These are phyloP conservation scores for Bujurquina vittata DNA, from an alignment of 2,113 vertebrate species.

Conservation along the genomic window DNA sequence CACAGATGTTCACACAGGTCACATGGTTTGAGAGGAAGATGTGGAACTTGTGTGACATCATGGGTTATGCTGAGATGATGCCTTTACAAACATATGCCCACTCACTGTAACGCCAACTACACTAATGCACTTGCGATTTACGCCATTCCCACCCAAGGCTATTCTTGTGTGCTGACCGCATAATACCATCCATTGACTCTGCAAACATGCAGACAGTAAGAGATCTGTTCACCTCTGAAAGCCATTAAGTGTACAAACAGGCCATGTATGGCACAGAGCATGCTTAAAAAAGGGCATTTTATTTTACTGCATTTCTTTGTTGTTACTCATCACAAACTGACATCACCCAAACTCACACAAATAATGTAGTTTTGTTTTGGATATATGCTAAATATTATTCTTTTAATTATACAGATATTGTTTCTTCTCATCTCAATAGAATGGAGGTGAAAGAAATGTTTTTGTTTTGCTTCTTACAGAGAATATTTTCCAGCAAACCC, in stretches of 20 bases:
- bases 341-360: background rate
- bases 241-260: background rate
- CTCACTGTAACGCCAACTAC: background rate
- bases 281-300: background rate
- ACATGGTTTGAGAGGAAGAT: slow-evolving; percentile 39
- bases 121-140: background rate
- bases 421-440: background rate
- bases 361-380: background rate
- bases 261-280: background rate
- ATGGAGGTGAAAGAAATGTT: background rate
- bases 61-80: background rate
- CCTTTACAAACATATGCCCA: slow-evolving; percentile 5
- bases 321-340: background rate
- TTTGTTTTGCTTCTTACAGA: background rate
- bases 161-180: background rate
- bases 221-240: slow-evolving; percentile 3
- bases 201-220: background rate
- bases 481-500: background rate
- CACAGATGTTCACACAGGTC: slow-evolving; percentile 69
- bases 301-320: background rate
- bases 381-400: background rate
- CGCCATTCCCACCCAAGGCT: background rate
- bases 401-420: background rate
- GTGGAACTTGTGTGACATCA: slow-evolving; percentile 13
- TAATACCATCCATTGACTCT: background rate